Percentiles rank a stretch among this genome's conserved stretches.
phyloP scores from a whole-genome alignment of 2,888 invertebrate species.

The Ectemnius lituratus region DNA sequence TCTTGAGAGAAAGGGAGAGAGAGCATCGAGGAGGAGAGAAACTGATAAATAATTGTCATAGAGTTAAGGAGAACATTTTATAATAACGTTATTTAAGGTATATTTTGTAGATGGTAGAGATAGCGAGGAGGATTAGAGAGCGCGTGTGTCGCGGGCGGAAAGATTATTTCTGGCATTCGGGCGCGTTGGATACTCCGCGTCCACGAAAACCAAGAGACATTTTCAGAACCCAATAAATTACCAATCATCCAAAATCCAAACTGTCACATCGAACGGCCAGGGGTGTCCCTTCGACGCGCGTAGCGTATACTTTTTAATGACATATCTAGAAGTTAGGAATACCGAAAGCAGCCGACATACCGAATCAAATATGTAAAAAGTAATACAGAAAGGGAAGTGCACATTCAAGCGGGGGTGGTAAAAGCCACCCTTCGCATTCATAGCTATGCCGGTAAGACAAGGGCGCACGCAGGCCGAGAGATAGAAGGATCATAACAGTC shows the following conservation, averaged over 20 bases:
- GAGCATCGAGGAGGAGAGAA: conserved; percentile 21
- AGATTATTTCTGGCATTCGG: conserved; percentile 4
- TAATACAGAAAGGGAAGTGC: too few relatives aligned
- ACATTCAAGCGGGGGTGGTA: too few relatives aligned
- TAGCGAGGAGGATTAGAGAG: conserved; percentile 23
- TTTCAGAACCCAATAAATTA: conserved; percentile 12
- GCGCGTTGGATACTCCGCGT: conserved; percentile 15
- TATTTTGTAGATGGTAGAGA: conserved; percentile 60
- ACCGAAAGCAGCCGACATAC: conserved; percentile 29
- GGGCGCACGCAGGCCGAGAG: background rate
- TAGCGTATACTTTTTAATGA: conserved; percentile 52
- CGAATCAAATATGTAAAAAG: conserved; percentile 2
- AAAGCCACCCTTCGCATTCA: too few relatives aligned
- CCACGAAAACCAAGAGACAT: conserved; percentile 8
- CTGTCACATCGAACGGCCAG: background rate
- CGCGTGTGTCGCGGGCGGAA: background rate
- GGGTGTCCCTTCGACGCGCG: conserved; percentile 8
- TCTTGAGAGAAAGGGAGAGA: conserved; percentile 15
- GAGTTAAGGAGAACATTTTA: conserved; percentile 63
- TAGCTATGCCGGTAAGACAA: too few relatives aligned
- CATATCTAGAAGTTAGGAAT: conserved; percentile 59
- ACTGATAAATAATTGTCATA: conserved; percentile 41
- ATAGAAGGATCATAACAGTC: conserved; percentile 20
- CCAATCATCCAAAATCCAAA: conserved; percentile 9
- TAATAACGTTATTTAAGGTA: conserved; percentile 64